Percentiles rank a stretch among this genome's conserved stretches.
Evolutionary conservation across 2,113 vertebrate genomes (phyloP).

Genomic region (Dascyllus trimaculatus): DNA sequence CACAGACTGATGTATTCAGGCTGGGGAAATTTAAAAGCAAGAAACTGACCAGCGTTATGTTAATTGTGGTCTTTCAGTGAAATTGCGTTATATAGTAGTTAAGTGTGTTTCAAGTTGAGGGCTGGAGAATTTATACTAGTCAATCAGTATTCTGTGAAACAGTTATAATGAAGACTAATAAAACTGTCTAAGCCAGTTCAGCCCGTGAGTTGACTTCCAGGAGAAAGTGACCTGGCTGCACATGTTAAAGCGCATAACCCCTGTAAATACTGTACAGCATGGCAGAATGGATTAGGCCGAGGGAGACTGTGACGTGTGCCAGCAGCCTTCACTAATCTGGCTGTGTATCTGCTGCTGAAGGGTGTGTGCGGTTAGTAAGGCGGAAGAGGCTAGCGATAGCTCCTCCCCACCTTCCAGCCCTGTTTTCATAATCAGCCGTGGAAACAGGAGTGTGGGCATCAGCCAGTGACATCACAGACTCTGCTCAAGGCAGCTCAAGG

Average conservation of each 20-base stretch:
- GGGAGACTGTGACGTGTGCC: conserved; percentile 66
- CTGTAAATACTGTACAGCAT: conserved; percentile 57
- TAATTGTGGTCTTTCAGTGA: no score
- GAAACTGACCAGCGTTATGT: no score
- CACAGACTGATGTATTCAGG: no score
- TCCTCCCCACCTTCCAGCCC: conserved; percentile 50
- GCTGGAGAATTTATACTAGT: background rate
- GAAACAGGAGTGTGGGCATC: conserved; percentile 64
- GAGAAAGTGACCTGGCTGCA: conserved; percentile 64
- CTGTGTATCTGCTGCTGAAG: conserved; percentile 51
- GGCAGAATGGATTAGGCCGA: conserved; percentile 71
- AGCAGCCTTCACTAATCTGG: conserved; percentile 72
- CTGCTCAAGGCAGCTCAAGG: conserved; percentile 88
- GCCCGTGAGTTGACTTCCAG: conserved; percentile 34
- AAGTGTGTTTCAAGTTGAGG: background rate
- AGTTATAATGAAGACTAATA: conserved; percentile 8
- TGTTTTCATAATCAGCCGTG: conserved; percentile 49
- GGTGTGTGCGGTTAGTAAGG: conserved; percentile 29
- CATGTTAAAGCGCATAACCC: conserved; percentile 56
- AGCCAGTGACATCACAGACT: conserved; percentile 92
- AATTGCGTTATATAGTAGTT: no score
- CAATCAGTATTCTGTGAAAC: background rate
- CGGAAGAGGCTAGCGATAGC: conserved; percentile 20
- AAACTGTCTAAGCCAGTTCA: conserved; percentile 14
- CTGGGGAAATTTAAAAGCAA: no score